Base-by-base conservation (phyloP, 2,113 vertebrate genomes). In the Dipodomys spectabilis region DNA sequence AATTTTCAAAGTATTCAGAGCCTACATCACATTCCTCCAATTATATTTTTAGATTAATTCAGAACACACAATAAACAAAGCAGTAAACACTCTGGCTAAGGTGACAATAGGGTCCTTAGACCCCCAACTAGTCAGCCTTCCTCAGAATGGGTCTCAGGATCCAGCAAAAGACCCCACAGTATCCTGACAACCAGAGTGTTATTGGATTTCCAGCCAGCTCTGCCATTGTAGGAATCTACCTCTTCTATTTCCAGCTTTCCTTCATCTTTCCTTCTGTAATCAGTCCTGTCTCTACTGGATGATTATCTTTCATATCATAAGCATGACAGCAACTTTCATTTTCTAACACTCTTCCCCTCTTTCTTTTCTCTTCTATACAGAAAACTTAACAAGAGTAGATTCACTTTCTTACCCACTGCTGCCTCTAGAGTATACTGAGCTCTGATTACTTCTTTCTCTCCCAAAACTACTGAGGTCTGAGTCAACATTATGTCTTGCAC, bases 61-160 rank as follows among this genome's bases (percentile, higher is more conserved):
- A 16, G 73, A 64, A 53, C 35, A 89, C 3, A n/a, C 91, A 92
- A 71, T 82, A 67, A 82, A 65, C 23, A 67, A 85, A 81, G n/a
- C 30, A 60, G 25, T 19, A 44, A 77, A 2, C 65, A 6, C 3
- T 53, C n/a, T 73, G 9, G 7, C 78, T 80, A 74, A 71, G 53
- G 44, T 10, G 3, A 20, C 20, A 45, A 6, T 65, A 30, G 15
- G 5, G 3, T 39, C 13, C 27, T 2, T 11, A 19, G 60, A 25
- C 30, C 7, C 5, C 30, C 16, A 72, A 22, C 23, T 28, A 32
- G 19, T 83, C 57, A 68, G 25, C 19, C 35, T 93, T 60, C 18
- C 30, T 68, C 28, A 82, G 27, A 30, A 6, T 53, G n/a, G 4
- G n/a, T 64, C 30, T 8, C 7, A 35, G n/a, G 9, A 13, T 45